These are phyloP conservation scores for Drosophila nasuta DNA, from an alignment of 1,140 invertebrate species.

Conservation along the genomic window DNA sequence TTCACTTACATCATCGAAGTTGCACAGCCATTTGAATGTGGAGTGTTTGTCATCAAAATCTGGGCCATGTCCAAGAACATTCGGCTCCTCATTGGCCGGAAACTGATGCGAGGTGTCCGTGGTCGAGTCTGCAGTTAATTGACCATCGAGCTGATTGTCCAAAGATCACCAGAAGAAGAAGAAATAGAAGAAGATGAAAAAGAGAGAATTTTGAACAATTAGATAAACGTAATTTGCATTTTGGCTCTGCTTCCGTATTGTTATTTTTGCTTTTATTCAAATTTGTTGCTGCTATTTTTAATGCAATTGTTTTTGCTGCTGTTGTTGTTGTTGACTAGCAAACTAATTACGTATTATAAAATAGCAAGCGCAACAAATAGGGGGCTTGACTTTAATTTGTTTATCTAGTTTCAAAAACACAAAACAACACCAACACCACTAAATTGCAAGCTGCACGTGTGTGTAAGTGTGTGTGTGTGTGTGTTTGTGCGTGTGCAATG, in stretches of 20 bases:
- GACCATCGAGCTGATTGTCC: conserved; percentile 62
- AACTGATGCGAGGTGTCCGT: conserved; percentile 73
- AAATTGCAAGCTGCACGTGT: conserved; percentile 4
- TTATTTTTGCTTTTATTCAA: neutral
- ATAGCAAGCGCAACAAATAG: conserved; percentile 15
- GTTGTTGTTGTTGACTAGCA: conserved; percentile 9
- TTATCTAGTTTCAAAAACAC: conserved; percentile 66
- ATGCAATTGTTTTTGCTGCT: conserved; percentile 1
- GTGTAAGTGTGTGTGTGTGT: neutral
- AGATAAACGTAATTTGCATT: conserved; percentile 20
- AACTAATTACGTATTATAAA: conserved; percentile 11
- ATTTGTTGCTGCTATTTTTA: neutral
- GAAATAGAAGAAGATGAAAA: neutral
- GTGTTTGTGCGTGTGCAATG: conserved; percentile 14
- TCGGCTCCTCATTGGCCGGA: conserved; percentile 82
- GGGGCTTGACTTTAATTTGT: conserved; percentile 76
- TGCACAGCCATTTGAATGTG: conserved; percentile 74
- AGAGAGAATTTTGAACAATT: conserved; percentile 16
- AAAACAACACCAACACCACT: conserved; percentile 28
- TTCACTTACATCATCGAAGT: conserved; percentile 81
- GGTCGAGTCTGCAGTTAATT: conserved; percentile 47
- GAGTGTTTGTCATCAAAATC: conserved; percentile 66
- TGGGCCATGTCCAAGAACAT: conserved; percentile 78
- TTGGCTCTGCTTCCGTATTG: conserved; percentile 15
- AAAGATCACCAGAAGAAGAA: neutral